Evolutionary conservation across 2,113 vertebrate species (phyloP).

Genomic region (Pungitius pungitius): DNA sequence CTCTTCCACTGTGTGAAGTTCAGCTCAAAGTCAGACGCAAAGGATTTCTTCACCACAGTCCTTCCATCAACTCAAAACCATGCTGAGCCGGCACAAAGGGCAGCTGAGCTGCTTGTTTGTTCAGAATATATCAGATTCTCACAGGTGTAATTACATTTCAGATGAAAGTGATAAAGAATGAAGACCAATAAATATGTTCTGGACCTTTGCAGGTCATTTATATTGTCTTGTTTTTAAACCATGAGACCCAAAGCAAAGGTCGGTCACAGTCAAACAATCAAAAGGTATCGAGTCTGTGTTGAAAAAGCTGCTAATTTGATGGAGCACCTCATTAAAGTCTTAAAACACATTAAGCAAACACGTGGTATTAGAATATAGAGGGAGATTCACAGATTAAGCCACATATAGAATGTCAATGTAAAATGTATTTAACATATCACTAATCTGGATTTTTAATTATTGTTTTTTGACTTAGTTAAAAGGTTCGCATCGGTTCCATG

Average conservation of each 20-base stretch:
- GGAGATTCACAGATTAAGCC: constrained; percentile 10
- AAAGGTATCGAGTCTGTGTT: constrained; percentile 23
- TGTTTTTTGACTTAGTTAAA: neutral
- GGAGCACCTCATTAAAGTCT: constrained; percentile 43
- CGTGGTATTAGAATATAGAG: constrained; percentile 2
- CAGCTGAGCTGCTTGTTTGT: constrained; percentile 25
- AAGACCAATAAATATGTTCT: constrained; percentile 5
- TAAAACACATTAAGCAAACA: constrained; percentile 18
- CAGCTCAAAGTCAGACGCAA: constrained; percentile 29
- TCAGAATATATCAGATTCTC: constrained; percentile 25
- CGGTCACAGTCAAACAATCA: constrained; percentile 5
- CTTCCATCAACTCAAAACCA: constrained; percentile 16
- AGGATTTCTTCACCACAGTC: constrained; percentile 20
- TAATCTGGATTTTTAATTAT: neutral
- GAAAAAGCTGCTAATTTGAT: constrained; percentile 46
- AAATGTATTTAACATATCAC: neutral
- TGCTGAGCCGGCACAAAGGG: constrained; percentile 33
- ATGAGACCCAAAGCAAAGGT: neutral
- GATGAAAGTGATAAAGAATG: constrained; percentile 28
- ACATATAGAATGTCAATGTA: neutral
- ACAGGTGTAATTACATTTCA: constrained; percentile 33
- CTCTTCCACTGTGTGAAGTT: constrained; percentile 28
- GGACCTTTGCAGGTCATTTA: neutral
- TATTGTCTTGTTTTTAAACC: neutral
- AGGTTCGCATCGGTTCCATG: neutral